A percentile compares a stretch with the other conserved stretches of the same genome.
Evolutionary conservation across 2,888 invertebrate genomes (phyloP).

Genomic region (Crematogaster levior): DNA sequence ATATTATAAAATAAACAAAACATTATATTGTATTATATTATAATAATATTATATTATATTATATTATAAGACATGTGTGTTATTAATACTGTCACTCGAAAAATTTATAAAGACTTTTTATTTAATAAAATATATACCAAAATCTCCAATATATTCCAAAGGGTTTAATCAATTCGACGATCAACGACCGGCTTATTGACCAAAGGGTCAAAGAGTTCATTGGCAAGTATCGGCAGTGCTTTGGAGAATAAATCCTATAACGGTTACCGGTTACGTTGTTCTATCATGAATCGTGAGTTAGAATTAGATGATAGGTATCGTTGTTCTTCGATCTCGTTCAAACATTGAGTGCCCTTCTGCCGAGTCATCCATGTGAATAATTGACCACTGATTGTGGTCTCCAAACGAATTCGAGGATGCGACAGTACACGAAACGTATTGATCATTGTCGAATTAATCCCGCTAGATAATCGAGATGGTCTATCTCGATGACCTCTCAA

Average conservation of each 20-base stretch:
- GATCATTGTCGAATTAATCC: conserved; percentile 69
- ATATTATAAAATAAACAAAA: too few species aligned
- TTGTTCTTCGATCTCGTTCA: conserved; percentile 66
- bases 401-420: conserved; percentile 59
- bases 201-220: conserved; percentile 47
- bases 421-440: conserved; percentile 69
- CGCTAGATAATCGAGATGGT: conserved; percentile 36
- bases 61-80: too few species aligned
- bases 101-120: background rate
- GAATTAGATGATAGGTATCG: conserved; percentile 71
- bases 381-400: conserved; percentile 62
- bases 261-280: conserved; percentile 47
- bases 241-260: conserved; percentile 48
- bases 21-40: too few species aligned
- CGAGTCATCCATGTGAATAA: conserved; percentile 72
- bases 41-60: too few species aligned
- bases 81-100: background rate
- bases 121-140: background rate
- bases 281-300: conserved; percentile 65
- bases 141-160: background rate
- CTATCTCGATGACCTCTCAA: conserved; percentile 68
- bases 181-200: conserved; percentile 15
- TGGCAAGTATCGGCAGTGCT: conserved; percentile 23
- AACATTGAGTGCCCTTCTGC: conserved; percentile 52
- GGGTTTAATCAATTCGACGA: conserved; percentile 13